phyloP scores from a whole-genome alignment of 1,140 invertebrate genomes.

The Lepidurus arcticus region DNA sequence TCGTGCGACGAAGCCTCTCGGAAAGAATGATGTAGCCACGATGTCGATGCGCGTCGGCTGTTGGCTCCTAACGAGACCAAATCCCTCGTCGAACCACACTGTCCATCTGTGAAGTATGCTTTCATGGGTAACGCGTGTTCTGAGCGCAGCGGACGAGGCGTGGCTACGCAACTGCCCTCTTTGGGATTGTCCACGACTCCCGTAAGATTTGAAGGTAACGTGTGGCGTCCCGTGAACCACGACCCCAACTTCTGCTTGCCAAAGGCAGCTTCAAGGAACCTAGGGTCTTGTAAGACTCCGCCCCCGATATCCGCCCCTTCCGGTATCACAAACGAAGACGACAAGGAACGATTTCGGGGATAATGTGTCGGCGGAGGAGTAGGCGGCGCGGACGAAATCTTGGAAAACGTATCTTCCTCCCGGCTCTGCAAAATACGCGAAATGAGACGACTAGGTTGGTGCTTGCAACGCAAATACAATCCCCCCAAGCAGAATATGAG shows the following conservation, averaged over 20 bases:
- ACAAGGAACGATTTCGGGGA: neutral
- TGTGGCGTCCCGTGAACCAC: slow-evolving; percentile 35
- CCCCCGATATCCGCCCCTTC: neutral
- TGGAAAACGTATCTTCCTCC: neutral
- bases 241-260: slow-evolving; percentile 27
- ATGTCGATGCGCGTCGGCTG: neutral
- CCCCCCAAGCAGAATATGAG: neutral
- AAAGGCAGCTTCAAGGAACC: neutral
- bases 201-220: slow-evolving; percentile 7
- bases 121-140: slow-evolving; percentile 26
- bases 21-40: slow-evolving; percentile 26
- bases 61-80: slow-evolving; percentile 25
- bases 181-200: slow-evolving; percentile 10
- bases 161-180: slow-evolving; percentile 24
- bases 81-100: slow-evolving; percentile 32
- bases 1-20: slow-evolving; percentile 22
- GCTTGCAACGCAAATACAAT: neutral
- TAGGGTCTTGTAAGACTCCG: neutral
- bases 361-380: neutral
- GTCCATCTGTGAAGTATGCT: slow-evolving; percentile 34
- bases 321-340: neutral
- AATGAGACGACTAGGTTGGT: neutral
- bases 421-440: neutral
- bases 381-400: neutral
- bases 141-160: slow-evolving; percentile 22